These are phyloP conservation scores for Chloroceryle aenea DNA, from an alignment of 2,113 vertebrate genomes.

Conservation along the genomic window DNA sequence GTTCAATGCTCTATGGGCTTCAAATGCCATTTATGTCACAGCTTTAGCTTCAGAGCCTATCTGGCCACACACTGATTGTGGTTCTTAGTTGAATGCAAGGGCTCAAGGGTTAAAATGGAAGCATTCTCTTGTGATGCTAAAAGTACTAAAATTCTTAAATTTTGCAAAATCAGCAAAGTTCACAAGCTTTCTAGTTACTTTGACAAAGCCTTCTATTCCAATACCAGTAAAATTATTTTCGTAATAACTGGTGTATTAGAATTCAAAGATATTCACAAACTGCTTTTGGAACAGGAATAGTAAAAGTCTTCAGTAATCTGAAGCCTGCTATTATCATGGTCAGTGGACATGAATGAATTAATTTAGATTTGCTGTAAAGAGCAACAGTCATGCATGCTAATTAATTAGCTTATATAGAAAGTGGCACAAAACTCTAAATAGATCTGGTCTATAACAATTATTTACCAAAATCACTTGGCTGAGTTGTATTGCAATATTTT, in stretches of 20 bases:
- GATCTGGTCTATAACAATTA: background rate
- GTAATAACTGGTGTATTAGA: background rate
- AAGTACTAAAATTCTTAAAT: background rate
- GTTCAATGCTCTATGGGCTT: background rate
- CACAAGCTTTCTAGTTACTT: background rate
- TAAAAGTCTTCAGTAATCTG: background rate
- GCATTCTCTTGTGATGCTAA: background rate
- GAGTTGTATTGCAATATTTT: background rate
- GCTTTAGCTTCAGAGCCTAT: background rate
- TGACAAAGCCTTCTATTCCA: slow-evolving; percentile 19
- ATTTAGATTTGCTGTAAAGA: slow-evolving; percentile 31
- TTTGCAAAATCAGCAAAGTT: slow-evolving; percentile 17
- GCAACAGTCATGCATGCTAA: background rate
- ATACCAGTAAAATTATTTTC: background rate
- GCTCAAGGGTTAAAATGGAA: slow-evolving; percentile 20
- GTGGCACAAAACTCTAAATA: background rate
- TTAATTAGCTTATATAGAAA: background rate
- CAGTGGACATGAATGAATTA: background rate
- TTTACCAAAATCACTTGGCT: background rate
- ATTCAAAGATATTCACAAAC: slow-evolving; percentile 18
- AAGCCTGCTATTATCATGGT: slow-evolving; percentile 2
- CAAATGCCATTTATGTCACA: background rate
- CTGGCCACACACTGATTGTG: background rate
- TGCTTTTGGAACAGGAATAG: background rate
- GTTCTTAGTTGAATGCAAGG: background rate